These are phyloP conservation scores for Gobiocypris rarus DNA, from an alignment of 2,113 vertebrate species.

Conservation along the genomic window DNA sequence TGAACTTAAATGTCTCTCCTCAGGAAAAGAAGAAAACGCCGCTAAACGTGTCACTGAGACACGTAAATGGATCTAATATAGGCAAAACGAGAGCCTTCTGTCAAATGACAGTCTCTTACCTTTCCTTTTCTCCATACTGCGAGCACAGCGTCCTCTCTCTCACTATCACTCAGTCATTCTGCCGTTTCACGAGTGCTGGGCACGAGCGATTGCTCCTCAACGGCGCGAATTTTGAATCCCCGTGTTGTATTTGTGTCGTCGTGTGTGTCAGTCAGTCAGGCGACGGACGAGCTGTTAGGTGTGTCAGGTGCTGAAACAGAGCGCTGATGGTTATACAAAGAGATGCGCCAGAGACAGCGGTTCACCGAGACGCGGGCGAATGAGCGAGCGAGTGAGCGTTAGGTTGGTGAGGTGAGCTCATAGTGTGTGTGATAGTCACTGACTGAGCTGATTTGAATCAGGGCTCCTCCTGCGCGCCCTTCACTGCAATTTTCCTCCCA, in stretches of 20 bases:
- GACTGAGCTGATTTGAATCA: conserved; percentile 52
- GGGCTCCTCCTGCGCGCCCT: conserved; percentile 52
- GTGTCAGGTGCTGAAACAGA: not conserved
- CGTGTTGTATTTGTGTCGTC: not conserved
- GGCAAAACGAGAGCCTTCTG: not conserved
- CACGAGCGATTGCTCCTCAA: conserved; percentile 26
- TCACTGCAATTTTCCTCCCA: conserved; percentile 31
- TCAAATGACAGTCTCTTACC: conserved; percentile 54
- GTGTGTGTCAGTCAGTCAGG: conserved; percentile 12
- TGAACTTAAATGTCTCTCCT: conserved; percentile 9
- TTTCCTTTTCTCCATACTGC: conserved; percentile 64
- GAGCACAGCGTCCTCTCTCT: conserved; percentile 33
- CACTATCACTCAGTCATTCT: conserved; percentile 52
- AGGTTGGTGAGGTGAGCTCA: conserved; percentile 45
- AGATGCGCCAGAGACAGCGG: conserved; percentile 17
- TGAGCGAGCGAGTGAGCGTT: not conserved
- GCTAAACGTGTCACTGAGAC: no score
- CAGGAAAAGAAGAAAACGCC: not conserved
- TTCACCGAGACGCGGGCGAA: conserved; percentile 5
- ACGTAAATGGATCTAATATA: not conserved
- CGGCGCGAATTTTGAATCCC: conserved; percentile 33
- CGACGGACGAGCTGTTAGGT: not conserved
- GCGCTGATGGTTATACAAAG: not conserved
- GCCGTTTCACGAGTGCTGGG: not conserved
- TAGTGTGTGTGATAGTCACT: conserved; percentile 7